Conservation (phyloP, 2,888 invertebrate species). For the Venustoraphidia nigricollis region DNA sequence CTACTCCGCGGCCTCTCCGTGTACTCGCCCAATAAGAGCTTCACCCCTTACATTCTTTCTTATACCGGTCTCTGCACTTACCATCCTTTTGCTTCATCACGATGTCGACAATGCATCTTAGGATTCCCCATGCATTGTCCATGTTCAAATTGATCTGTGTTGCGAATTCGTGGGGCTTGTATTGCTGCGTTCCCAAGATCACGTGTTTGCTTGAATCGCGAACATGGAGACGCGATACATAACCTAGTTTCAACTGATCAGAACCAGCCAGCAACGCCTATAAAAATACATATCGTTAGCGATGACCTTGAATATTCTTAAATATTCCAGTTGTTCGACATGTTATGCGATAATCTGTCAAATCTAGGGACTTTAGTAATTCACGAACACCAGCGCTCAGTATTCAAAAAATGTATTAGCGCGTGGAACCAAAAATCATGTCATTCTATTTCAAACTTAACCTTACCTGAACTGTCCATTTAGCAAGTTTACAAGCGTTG, state of each 20-base stretch:
- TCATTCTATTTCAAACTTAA: too few relatives aligned
- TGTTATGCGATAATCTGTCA: too few relatives aligned
- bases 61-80: conserved; percentile 19
- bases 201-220: conserved; percentile 93
- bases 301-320: too few relatives aligned
- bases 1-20: too few relatives aligned
- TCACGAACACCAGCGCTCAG: too few relatives aligned
- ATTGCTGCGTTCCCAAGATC: conserved; percentile 93
- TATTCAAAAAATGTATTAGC: too few relatives aligned
- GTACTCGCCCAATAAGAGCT: too few relatives aligned
- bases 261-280: conserved; percentile 85
- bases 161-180: conserved; percentile 96
- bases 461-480: conserved; percentile 94
- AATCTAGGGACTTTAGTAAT: too few relatives aligned
- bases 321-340: too few relatives aligned
- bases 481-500: conserved; percentile 98
- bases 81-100: conserved; percentile 96
- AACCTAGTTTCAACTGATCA: conserved; percentile 96
- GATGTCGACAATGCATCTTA: conserved; percentile 92
- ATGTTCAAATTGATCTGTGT: conserved; percentile 97
- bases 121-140: conserved; percentile 99
- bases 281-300: neutral
- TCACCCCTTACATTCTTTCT: too few relatives aligned
- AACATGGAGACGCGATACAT: conserved; percentile 89
- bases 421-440: too few relatives aligned